Percentiles rank a stretch among this genome's conserved stretches.
Evolutionary conservation across 2,113 vertebrate genomes (phyloP).

Genomic region (Empidonax traillii): DNA sequence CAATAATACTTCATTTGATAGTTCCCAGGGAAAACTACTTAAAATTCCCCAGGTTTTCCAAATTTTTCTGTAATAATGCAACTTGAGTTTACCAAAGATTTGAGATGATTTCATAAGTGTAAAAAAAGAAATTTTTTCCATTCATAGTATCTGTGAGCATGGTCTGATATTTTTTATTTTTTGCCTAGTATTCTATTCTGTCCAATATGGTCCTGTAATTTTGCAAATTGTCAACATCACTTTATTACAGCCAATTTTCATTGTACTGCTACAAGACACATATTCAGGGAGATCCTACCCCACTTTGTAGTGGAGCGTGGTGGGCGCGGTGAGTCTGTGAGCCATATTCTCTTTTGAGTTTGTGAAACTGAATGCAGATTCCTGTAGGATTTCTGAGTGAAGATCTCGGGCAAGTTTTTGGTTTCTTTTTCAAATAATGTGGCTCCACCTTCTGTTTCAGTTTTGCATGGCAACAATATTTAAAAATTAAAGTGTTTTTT

Average conservation of each 20-base stretch:
- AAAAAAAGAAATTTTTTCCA: neutral
- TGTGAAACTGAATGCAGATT: neutral
- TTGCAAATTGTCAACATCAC: neutral
- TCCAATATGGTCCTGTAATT: neutral
- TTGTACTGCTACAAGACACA: accelerated
- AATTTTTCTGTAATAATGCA: neutral
- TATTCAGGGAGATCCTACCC: neutral
- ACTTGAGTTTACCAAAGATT: neutral
- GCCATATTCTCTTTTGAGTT: neutral
- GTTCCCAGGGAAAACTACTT: neutral
- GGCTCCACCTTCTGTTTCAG: neutral
- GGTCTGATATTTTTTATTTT: neutral
- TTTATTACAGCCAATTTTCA: neutral
- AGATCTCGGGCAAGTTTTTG: neutral
- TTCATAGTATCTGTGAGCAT: neutral
- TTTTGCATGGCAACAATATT: neutral
- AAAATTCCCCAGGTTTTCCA: neutral
- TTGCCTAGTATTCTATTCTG: neutral
- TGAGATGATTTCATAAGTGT: neutral
- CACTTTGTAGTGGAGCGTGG: neutral
- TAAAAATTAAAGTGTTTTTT: neutral
- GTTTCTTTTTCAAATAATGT: neutral
- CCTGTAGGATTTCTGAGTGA: neutral
- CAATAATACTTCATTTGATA: neutral
- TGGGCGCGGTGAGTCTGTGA: accelerated